phyloP scores from a whole-genome alignment of 2,797 vertebrate genomes.

The Octomys mimax region DNA sequence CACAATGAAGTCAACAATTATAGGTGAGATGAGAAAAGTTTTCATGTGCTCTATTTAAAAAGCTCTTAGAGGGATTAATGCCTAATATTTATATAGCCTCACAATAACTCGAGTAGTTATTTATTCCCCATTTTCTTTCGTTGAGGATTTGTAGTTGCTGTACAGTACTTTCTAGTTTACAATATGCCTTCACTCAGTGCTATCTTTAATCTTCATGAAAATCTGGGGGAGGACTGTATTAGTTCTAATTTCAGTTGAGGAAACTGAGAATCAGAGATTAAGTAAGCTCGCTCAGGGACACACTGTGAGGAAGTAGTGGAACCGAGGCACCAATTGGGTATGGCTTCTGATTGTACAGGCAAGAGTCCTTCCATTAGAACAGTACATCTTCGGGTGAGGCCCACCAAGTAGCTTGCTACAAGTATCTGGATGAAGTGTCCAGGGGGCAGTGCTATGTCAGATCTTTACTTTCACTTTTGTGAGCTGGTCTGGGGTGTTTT shows the following conservation, averaged over 20 bases:
- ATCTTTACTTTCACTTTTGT: not conserved
- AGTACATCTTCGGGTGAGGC: not conserved
- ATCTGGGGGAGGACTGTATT: not conserved
- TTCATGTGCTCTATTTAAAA: constrained; percentile 69
- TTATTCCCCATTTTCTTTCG: constrained; percentile 56
- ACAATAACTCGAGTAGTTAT: constrained; percentile 54
- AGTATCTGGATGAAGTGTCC: not conserved
- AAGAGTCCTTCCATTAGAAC: not conserved
- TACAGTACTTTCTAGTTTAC: constrained; percentile 41
- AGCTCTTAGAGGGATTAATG: constrained; percentile 43
- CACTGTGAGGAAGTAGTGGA: constrained; percentile 24
- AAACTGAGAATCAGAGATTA: constrained; percentile 30
- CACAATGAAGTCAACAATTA: constrained; percentile 71
- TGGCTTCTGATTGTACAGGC: not conserved
- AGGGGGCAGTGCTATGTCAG: not conserved
- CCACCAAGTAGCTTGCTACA: not conserved
- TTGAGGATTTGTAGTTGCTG: constrained; percentile 58
- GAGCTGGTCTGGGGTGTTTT: constrained; percentile 1
- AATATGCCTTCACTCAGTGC: not conserved
- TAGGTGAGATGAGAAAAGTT: constrained; percentile 61
- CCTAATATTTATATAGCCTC: constrained; percentile 57
- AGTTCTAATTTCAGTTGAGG: constrained; percentile 55
- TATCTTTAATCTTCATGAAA: constrained; percentile 58
- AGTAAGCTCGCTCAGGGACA: not conserved
- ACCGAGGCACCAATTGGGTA: not conserved